phyloP scores from a whole-genome alignment of 1,140 invertebrate genomes.

The Centruroides sculpturatus region DNA sequence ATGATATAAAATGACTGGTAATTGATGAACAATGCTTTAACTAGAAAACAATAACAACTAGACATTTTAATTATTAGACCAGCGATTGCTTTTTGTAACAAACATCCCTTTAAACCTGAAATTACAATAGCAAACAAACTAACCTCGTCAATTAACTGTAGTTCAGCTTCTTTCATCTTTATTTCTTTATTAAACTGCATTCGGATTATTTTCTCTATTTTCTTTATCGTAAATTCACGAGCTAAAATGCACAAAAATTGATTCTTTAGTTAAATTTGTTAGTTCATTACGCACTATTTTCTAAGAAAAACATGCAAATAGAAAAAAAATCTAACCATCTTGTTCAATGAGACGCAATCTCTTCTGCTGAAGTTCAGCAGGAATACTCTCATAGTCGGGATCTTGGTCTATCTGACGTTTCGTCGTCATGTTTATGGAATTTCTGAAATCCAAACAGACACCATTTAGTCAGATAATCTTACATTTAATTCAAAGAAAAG shows the following conservation, averaged over 20 bases:
- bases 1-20: no score
- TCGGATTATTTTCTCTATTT: slow-evolving; percentile 30
- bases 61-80: no score
- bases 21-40: no score
- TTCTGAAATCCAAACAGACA: no score
- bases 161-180: slow-evolving; percentile 34
- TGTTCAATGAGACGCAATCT: slow-evolving; percentile 29
- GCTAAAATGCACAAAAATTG: slow-evolving; percentile 8
- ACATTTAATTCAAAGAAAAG: no score
- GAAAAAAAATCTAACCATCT: slow-evolving; percentile 24
- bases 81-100: no score
- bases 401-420: slow-evolving; percentile 24
- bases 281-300: no score
- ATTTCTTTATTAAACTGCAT: slow-evolving; percentile 41
- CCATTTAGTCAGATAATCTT: no score
- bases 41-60: no score
- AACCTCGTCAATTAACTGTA: slow-evolving; percentile 35
- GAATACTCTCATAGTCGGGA: slow-evolving; percentile 31
- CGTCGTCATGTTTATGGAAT: neutral
- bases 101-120: no score
- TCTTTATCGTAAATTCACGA: slow-evolving; percentile 14
- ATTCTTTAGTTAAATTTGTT: neutral
- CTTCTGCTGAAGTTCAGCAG: slow-evolving; percentile 22
- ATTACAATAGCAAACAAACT: neutral
- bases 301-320: no score